phyloP scores from a whole-genome alignment of 2,113 vertebrate genomes.

The Vidua macroura region DNA sequence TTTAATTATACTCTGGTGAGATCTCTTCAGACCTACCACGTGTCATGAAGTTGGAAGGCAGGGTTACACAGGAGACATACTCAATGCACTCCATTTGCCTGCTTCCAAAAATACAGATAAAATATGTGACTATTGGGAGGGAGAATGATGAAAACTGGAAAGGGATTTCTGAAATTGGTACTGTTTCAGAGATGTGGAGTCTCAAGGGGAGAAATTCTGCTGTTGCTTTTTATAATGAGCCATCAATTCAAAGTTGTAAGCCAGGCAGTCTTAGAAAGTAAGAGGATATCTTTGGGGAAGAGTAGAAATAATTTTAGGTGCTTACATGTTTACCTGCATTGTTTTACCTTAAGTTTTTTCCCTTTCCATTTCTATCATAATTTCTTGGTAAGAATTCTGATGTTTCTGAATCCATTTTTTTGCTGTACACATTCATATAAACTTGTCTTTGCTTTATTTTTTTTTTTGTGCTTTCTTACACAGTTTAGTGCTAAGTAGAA shows the following conservation, averaged over 20 bases:
- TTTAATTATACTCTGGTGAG: background rate
- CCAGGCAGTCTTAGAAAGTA: background rate
- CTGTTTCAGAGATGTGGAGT: background rate
- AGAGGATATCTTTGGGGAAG: background rate
- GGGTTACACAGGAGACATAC: background rate
- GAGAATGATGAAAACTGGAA: background rate
- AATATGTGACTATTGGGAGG: background rate
- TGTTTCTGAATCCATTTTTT: background rate
- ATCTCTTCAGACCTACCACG: background rate
- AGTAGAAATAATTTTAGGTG: background rate
- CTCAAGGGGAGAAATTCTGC: background rate
- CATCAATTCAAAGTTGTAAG: background rate
- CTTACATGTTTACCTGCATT: background rate
- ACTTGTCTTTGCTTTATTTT: background rate
- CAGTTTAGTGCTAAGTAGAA: background rate
- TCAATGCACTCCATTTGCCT: background rate
- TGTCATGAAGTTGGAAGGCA: background rate
- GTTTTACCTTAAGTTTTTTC: background rate
- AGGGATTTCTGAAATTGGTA: background rate
- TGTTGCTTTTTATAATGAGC: background rate
- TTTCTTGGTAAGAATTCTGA: background rate
- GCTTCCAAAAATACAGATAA: slow-evolving; percentile 17
- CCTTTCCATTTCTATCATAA: background rate
- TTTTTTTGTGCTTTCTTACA: background rate
- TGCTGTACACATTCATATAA: background rate